These are phyloP conservation scores for Bungarus multicinctus DNA, from an alignment of 2,113 vertebrate species.

Conservation along the genomic window DNA sequence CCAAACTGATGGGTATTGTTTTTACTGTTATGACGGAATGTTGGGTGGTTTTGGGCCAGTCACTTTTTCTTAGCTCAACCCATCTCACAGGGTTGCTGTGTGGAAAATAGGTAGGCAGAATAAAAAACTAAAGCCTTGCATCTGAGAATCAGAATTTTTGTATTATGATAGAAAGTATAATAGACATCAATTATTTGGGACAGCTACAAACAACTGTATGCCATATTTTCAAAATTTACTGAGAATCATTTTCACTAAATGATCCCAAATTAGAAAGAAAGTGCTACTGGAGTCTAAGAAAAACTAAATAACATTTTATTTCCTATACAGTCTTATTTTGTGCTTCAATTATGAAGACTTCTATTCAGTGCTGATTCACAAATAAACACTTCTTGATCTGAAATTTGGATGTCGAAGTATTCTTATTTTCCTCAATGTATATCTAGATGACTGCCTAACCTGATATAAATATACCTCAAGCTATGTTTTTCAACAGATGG, in stretches of 20 bases:
- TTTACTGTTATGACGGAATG: background rate
- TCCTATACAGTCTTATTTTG: background rate
- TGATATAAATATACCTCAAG: background rate
- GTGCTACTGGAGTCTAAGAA: background rate
- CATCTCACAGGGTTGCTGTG: background rate
- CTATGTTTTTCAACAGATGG: background rate
- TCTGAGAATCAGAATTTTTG: background rate
- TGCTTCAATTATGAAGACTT: background rate
- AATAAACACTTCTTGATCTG: background rate
- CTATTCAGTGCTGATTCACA: background rate
- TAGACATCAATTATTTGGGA: background rate
- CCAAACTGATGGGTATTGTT: background rate
- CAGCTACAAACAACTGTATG: background rate
- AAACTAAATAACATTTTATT: background rate
- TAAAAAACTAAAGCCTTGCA: background rate
- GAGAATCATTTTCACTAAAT: background rate
- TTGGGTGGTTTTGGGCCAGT: background rate
- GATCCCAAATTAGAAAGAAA: background rate
- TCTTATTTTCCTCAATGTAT: background rate
- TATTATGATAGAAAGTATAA: background rate
- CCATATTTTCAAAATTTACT: background rate
- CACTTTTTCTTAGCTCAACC: background rate
- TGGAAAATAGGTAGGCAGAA: background rate
- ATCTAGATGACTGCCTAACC: background rate
- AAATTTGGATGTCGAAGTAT: background rate